phyloP scores from a whole-genome alignment of 2,888 invertebrate genomes.

The Patella caerulea region DNA sequence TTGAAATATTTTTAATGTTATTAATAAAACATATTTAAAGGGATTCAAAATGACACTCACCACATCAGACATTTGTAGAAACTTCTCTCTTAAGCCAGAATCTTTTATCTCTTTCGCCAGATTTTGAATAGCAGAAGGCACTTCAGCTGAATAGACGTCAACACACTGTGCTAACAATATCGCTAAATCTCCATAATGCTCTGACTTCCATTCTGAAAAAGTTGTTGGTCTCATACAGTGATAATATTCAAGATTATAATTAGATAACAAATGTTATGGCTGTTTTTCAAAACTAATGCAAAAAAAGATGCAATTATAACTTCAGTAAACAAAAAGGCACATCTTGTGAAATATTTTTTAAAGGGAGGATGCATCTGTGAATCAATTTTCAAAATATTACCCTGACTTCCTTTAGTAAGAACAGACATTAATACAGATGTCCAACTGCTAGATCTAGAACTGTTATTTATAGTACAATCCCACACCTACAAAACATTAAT shows the following conservation, averaged over 20 bases:
- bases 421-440: slow-evolving; percentile 52
- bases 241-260: no score
- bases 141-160: slow-evolving; percentile 83
- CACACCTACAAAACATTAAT: slow-evolving; percentile 46
- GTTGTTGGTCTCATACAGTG: no score
- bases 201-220: slow-evolving; percentile 76
- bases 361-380: no score
- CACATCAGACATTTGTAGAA: slow-evolving; percentile 73
- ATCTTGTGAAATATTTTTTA: no score
- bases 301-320: no score
- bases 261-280: no score
- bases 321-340: no score
- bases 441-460: slow-evolving; percentile 54
- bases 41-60: slow-evolving; percentile 26
- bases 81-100: slow-evolving; percentile 64
- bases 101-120: slow-evolving; percentile 73
- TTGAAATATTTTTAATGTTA: no score
- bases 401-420: slow-evolving; percentile 52
- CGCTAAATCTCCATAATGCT: slow-evolving; percentile 81
- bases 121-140: slow-evolving; percentile 76
- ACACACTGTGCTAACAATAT: slow-evolving; percentile 79
- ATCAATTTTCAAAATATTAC: slow-evolving; percentile 34
- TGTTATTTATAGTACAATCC: slow-evolving; percentile 50
- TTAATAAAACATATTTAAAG: background rate
- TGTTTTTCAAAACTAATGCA: no score